phyloP scores from a whole-genome alignment of 1,140 invertebrate species.

The Drosophila ohnishii region DNA sequence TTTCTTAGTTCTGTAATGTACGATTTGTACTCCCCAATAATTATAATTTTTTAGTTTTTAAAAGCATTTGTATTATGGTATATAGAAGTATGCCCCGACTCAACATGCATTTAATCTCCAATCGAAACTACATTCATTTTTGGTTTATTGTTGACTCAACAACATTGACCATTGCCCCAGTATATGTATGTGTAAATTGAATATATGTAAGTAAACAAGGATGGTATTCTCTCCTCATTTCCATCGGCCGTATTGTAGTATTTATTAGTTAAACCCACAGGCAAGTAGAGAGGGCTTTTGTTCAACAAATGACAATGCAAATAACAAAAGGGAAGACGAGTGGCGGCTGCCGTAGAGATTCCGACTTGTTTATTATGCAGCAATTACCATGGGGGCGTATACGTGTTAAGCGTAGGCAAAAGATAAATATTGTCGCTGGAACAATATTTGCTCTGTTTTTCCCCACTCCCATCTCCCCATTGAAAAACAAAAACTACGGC shows the following conservation, averaged over 20 bases:
- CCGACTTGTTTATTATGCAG: constrained; percentile 72
- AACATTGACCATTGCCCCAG: constrained; percentile 38
- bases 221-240: neutral
- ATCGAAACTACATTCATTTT: constrained; percentile 33
- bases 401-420: constrained; percentile 73
- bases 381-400: constrained; percentile 79
- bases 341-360: constrained; percentile 20
- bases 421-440: constrained; percentile 67
- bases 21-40: neutral
- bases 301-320: constrained; percentile 77
- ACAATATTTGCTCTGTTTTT: constrained; percentile 61
- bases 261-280: constrained; percentile 76
- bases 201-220: neutral
- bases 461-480: constrained; percentile 6
- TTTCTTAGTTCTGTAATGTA: neutral
- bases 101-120: constrained; percentile 15
- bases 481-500: constrained; percentile 48
- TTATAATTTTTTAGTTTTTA: too few species aligned
- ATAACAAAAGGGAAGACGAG: constrained; percentile 56
- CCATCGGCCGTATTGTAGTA: constrained; percentile 32
- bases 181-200: constrained; percentile 19
- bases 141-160: constrained; percentile 44
- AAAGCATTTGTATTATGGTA: neutral
- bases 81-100: too few species aligned
- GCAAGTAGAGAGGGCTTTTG: constrained; percentile 64